Evolutionary conservation across 92 coral and sea anemone genomes (phyloP).

Genomic region (Zoanthus gigantus): DNA sequence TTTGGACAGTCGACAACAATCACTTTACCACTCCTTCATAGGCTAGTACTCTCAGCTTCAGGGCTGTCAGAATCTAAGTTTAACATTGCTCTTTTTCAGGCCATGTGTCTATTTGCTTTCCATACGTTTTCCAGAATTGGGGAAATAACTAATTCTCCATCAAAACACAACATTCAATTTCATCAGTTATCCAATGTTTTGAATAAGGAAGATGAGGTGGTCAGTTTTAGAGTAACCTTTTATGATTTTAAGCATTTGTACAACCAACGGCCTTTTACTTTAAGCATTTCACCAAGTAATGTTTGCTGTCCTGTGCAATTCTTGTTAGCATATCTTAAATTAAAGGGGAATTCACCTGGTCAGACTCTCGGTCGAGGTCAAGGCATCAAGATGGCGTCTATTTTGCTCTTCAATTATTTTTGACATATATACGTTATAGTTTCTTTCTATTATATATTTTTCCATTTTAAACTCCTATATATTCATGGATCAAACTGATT

Average conservation of each 20-base stretch:
- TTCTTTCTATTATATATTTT: no score
- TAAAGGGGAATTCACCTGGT: not conserved
- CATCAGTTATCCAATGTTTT: not conserved
- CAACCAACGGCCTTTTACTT: constrained; percentile 59
- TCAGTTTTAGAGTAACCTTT: constrained; percentile 12
- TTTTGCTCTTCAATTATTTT: no score
- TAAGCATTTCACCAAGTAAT: not conserved
- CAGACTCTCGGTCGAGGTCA: not conserved
- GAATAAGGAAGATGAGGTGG: not conserved
- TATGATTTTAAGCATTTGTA: constrained; percentile 54
- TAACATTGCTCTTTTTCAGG: constrained; percentile 20
- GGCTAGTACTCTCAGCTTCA: constrained; percentile 1
- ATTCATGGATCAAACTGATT: no score
- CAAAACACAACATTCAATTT: constrained; percentile 1
- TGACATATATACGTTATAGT: no score
- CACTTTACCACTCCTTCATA: constrained; percentile 60
- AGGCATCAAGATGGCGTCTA: no score
- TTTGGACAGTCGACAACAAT: constrained; percentile 55
- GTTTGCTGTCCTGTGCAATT: constrained; percentile 9
- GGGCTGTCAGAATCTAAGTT: not conserved
- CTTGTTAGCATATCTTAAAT: not conserved
- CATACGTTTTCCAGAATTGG: constrained; percentile 2
- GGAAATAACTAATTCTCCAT: constrained; percentile 3
- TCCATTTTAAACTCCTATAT: no score
- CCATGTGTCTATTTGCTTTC: constrained; percentile 11